phyloP scores from a whole-genome alignment of 2,797 vertebrate species.

The Sebastes cheni region DNA sequence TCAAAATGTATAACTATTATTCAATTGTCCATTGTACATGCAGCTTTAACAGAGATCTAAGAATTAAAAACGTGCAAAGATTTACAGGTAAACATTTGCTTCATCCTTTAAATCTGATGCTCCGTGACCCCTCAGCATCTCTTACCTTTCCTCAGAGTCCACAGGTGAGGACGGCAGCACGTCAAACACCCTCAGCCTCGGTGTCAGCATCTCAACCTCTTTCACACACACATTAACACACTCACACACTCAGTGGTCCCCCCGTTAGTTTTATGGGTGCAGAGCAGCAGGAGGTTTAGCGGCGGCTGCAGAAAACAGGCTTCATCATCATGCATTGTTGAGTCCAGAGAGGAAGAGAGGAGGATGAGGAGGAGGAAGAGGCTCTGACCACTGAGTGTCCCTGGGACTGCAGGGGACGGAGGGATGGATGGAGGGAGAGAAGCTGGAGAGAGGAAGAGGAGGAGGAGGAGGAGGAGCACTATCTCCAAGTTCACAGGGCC shows the following conservation, averaged over 20 bases:
- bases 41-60: too few species aligned
- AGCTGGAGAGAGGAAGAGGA: background rate
- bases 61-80: background rate
- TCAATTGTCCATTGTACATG: too few species aligned
- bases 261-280: background rate
- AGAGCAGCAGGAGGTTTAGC: background rate
- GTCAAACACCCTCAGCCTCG: background rate
- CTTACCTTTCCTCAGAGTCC: slow-evolving; percentile 53
- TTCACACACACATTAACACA: background rate
- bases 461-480: slow-evolving; percentile 50
- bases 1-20: too few species aligned
- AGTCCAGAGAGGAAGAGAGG: slow-evolving; percentile 36
- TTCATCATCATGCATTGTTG: slow-evolving; percentile 19
- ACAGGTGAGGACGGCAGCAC: background rate
- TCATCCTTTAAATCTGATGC: background rate
- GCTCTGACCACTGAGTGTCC: slow-evolving; percentile 47
- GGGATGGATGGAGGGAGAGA: slow-evolving; percentile 45
- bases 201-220: slow-evolving; percentile 2
- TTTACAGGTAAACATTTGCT: background rate
- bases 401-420: slow-evolving; percentile 34
- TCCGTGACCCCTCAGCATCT: background rate
- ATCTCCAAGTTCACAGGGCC: slow-evolving; percentile 34
- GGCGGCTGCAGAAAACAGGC: slow-evolving; percentile 13
- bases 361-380: slow-evolving; percentile 13
- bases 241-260: background rate